Conservation (phyloP, 2,888 invertebrate genomes). For the Apamea epomidion region DNA sequence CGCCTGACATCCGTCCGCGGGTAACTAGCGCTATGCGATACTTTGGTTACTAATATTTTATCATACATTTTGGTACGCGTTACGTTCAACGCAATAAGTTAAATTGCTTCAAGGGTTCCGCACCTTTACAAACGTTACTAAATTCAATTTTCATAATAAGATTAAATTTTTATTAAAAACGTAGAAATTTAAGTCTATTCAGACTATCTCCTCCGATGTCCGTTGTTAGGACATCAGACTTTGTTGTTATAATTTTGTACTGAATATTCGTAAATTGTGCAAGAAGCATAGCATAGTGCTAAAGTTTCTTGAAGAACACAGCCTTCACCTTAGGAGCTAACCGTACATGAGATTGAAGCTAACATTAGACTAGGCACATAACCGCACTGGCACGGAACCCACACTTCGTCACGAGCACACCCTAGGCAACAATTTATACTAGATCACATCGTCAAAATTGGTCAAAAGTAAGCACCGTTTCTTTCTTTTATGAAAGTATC, state of each 20-base stretch:
- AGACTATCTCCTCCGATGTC: constrained; percentile 40
- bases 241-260: constrained; percentile 56
- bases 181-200: constrained; percentile 49
- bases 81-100: constrained; percentile 65
- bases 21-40: constrained; percentile 76
- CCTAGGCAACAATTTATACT: constrained; percentile 56
- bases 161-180: constrained; percentile 41
- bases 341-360: constrained; percentile 59
- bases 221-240: constrained; percentile 16
- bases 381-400: constrained; percentile 62
- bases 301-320: constrained; percentile 65
- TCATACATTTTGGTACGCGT: constrained; percentile 76
- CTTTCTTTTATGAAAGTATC: constrained; percentile 69
- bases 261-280: constrained; percentile 62
- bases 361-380: constrained; percentile 67
- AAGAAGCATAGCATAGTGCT: constrained; percentile 65
- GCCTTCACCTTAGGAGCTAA: constrained; percentile 65
- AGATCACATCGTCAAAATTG: constrained; percentile 70
- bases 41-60: constrained; percentile 74
- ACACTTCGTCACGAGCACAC: constrained; percentile 55
- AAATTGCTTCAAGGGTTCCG: constrained; percentile 64
- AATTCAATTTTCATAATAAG: constrained; percentile 47
- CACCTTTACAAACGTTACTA: constrained; percentile 38
- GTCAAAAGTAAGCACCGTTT: constrained; percentile 74
- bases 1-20: constrained; percentile 62